Percentiles rank a stretch among this genome's conserved stretches.
Evolutionary conservation across 2,888 invertebrate species (phyloP).

Genomic region (Parthenolecanium corni): DNA sequence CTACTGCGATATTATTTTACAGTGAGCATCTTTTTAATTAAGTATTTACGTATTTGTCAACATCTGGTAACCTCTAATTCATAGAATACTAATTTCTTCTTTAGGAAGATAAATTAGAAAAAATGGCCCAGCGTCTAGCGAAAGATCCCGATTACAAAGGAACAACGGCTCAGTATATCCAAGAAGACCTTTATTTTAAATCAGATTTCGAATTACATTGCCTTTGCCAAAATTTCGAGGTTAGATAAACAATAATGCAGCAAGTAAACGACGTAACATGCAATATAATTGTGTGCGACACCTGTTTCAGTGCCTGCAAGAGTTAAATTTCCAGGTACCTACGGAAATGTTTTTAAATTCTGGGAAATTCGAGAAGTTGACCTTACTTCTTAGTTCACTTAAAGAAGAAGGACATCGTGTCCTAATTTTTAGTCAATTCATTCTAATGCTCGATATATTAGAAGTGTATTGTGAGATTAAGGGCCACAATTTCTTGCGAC

Average conservation of each 20-base stretch:
- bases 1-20: conserved; percentile 61
- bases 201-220: conserved; percentile 87
- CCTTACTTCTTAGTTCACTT: conserved; percentile 60
- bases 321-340: conserved; percentile 46
- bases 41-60: no score
- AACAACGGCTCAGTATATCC: conserved; percentile 62
- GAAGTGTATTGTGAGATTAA: conserved; percentile 73
- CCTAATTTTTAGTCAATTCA: conserved; percentile 91
- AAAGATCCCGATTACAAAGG: conserved; percentile 58
- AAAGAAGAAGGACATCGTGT: conserved; percentile 67
- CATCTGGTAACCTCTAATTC: not conserved
- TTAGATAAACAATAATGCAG: conserved; percentile 38
- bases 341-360: conserved; percentile 62
- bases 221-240: conserved; percentile 55
- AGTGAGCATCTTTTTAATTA: conserved; percentile 34
- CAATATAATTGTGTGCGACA: not conserved
- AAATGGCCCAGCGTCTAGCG: conserved; percentile 60
- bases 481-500: conserved; percentile 59
- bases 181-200: conserved; percentile 74
- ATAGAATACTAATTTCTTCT: conserved; percentile 19
- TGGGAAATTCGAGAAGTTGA: conserved; percentile 75
- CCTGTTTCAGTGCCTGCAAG: conserved; percentile 47
- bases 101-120: conserved; percentile 36
- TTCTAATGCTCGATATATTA: conserved; percentile 84
- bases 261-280: no score